These are phyloP conservation scores for Holcopasites calliopsidis DNA, from an alignment of 1,140 invertebrate species.

Conservation along the genomic window DNA sequence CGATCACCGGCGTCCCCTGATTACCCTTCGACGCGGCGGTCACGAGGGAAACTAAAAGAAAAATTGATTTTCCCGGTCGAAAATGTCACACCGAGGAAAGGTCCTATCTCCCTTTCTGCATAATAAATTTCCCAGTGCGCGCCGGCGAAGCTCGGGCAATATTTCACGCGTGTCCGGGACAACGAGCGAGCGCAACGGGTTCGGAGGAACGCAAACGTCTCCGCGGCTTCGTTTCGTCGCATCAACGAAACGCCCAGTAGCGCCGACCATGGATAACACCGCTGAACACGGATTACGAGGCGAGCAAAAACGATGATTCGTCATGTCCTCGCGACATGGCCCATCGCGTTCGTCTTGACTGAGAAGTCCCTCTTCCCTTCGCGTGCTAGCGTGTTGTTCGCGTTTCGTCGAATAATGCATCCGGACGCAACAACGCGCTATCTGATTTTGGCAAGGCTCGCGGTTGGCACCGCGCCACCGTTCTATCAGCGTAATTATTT, in stretches of 20 bases:
- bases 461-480: conserved; percentile 67
- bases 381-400: neutral
- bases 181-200: conserved; percentile 1
- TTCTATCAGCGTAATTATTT: conserved; percentile 75
- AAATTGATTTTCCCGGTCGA: neutral
- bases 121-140: conserved; percentile 20
- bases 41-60: neutral
- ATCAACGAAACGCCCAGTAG: neutral
- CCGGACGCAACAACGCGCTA: conserved; percentile 69
- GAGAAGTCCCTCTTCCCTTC: neutral
- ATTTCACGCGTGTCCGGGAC: conserved; percentile 27
- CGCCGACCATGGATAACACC: neutral
- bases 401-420: conserved; percentile 65
- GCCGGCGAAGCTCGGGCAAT: conserved; percentile 12
- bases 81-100: neutral
- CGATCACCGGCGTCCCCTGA: too few species aligned
- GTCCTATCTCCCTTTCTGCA: neutral
- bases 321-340: conserved; percentile 13
- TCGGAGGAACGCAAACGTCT: conserved; percentile 9
- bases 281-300: conserved; percentile 9
- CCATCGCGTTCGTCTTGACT: conserved; percentile 28
- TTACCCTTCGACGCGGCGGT: neutral
- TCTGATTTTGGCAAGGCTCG: conserved; percentile 70
- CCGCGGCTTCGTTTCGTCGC: conserved; percentile 22
- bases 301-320: conserved; percentile 35